These are phyloP conservation scores for Tolypeutes matacus DNA, from an alignment of 2,797 vertebrate species.

Conservation along the genomic window DNA sequence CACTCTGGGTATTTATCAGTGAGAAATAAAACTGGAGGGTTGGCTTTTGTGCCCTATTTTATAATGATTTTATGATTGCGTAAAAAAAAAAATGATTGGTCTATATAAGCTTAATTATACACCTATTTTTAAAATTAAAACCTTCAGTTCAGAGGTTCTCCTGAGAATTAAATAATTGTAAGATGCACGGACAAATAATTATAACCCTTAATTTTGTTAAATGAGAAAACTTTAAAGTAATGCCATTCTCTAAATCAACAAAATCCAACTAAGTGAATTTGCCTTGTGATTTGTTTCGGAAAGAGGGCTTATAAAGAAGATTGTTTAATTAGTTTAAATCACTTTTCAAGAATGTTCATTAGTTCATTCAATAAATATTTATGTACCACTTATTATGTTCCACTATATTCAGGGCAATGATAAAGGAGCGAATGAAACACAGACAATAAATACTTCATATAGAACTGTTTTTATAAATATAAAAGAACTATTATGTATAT, in stretches of 20 bases:
- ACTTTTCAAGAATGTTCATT: background rate
- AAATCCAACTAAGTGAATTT: background rate
- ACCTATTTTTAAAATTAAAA: background rate
- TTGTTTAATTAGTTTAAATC: constrained; percentile 30
- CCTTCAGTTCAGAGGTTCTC: background rate
- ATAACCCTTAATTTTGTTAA: constrained; percentile 55
- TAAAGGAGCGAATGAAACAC: background rate
- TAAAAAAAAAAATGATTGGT: background rate
- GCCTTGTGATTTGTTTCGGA: constrained; percentile 50
- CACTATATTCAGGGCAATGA: background rate
- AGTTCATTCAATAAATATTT: constrained; percentile 51
- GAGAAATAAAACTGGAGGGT: constrained; percentile 77
- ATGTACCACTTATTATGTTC: background rate
- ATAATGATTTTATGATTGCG: constrained; percentile 65
- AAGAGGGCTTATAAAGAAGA: background rate
- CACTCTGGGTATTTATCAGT: constrained; percentile 74
- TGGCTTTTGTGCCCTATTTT: constrained; percentile 81
- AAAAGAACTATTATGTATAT: background rate
- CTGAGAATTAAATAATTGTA: constrained; percentile 29
- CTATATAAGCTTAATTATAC: background rate
- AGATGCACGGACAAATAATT: background rate
- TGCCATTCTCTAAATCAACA: background rate
- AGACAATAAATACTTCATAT: background rate
- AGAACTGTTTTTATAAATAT: constrained; percentile 15
- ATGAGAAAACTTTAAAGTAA: background rate